Conservation (phyloP, 2,888 invertebrate genomes). For the Macrosoma leucophasiata region DNA sequence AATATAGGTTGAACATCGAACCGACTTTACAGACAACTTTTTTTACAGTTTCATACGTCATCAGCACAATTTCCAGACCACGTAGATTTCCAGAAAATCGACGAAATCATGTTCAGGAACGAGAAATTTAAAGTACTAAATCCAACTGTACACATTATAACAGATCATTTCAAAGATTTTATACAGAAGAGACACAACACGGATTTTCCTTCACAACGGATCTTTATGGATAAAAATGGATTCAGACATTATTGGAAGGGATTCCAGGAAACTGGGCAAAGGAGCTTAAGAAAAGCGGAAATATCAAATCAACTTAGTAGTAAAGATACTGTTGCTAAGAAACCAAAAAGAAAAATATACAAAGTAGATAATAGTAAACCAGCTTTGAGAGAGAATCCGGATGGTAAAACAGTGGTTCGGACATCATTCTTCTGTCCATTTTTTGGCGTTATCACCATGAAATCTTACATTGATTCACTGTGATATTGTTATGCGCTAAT, state of each 20-base stretch:
- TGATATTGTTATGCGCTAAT: too few relatives aligned
- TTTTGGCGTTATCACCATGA: slow-evolving; percentile 50
- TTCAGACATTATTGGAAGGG: slow-evolving; percentile 51
- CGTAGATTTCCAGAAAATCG: slow-evolving; percentile 47
- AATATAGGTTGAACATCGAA: too few relatives aligned
- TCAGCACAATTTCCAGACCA: slow-evolving; percentile 35
- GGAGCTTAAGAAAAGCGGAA: slow-evolving; percentile 34
- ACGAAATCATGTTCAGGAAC: slow-evolving; percentile 36
- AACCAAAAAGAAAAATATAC: neutral
- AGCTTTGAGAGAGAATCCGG: slow-evolving; percentile 18
- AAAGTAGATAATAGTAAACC: slow-evolving; percentile 12
- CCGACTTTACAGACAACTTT: too few relatives aligned
- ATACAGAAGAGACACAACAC: slow-evolving; percentile 31
- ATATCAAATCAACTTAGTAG: neutral
- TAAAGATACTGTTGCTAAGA: neutral
- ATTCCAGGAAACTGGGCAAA: slow-evolving; percentile 23
- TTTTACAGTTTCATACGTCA: slow-evolving; percentile 11
- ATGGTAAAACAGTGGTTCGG: slow-evolving; percentile 28
- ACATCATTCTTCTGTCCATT: slow-evolving; percentile 55
- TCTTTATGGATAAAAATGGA: slow-evolving; percentile 49
- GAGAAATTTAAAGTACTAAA: slow-evolving; percentile 48
- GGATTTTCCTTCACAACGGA: slow-evolving; percentile 27
- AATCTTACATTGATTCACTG: slow-evolving; percentile 24
- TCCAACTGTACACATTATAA: slow-evolving; percentile 38
- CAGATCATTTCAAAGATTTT: slow-evolving; percentile 45